phyloP scores from a whole-genome alignment of 2,888 invertebrate species.

The Dastarcus helophoroides region DNA sequence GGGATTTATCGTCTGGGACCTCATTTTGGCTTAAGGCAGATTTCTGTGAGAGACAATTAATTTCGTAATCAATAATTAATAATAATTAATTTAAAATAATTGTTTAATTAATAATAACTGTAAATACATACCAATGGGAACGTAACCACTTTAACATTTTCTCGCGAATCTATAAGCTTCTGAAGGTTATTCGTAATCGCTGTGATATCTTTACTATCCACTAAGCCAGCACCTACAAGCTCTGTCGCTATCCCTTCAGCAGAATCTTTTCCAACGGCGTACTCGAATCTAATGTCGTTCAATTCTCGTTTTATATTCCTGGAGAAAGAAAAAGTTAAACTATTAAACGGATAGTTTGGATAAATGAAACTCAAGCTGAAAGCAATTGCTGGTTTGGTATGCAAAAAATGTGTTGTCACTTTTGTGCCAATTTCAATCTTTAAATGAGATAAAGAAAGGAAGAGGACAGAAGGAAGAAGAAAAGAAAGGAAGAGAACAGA shows the following conservation, averaged over 20 bases:
- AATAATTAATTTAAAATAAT: background rate
- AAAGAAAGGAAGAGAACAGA: too few species aligned
- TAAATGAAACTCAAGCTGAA: too few species aligned
- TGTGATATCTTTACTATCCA: slow-evolving; percentile 80
- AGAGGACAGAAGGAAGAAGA: too few species aligned
- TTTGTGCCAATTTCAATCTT: too few species aligned
- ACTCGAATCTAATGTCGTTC: slow-evolving; percentile 97
- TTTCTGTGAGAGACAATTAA: slow-evolving; percentile 42
- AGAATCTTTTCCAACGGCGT: slow-evolving; percentile 76
- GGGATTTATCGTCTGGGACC: slow-evolving; percentile 84
- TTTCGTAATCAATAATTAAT: too few species aligned
- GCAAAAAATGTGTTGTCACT: too few species aligned
- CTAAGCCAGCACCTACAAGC: slow-evolving; percentile 87
- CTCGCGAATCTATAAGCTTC: slow-evolving; percentile 68
- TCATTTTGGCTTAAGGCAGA: slow-evolving; percentile 62
- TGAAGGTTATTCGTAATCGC: slow-evolving; percentile 91
- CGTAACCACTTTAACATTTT: slow-evolving; percentile 62
- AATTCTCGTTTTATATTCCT: slow-evolving; percentile 83
- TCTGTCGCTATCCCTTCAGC: slow-evolving; percentile 90
- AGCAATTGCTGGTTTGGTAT: too few species aligned
- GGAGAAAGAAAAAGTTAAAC: slow-evolving; percentile 24
- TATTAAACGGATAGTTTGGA: slow-evolving; percentile 3
- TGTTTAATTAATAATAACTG: too few species aligned
- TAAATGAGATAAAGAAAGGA: too few species aligned
- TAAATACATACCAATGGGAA: slow-evolving; percentile 75